phyloP scores from a whole-genome alignment of 2,888 invertebrate genomes.

The Charanyca ferruginea region DNA sequence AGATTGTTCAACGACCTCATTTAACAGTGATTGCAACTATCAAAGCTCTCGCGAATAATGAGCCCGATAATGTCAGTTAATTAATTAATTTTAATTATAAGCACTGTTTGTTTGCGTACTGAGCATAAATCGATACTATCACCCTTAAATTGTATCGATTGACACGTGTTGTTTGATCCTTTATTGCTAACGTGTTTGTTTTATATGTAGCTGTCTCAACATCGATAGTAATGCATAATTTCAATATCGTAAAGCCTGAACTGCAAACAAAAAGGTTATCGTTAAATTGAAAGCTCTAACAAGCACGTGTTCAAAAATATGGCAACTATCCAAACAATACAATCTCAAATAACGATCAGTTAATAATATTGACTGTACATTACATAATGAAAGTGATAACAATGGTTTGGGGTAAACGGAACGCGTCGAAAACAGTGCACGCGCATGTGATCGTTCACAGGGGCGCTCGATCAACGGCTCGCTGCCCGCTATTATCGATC shows the following conservation, averaged over 20 bases:
- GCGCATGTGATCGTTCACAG: conserved; percentile 65
- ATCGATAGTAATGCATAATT: conserved; percentile 9
- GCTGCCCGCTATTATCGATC: conserved; percentile 80
- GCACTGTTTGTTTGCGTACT: conserved; percentile 18
- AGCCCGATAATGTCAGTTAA: conserved; percentile 26
- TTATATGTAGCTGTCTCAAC: neutral
- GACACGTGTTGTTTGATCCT: conserved; percentile 19
- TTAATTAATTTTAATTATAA: conserved; percentile 44
- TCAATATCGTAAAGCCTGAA: conserved; percentile 17
- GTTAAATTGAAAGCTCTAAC: conserved; percentile 25
- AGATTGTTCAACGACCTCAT: conserved; percentile 45
- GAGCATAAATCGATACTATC: conserved; percentile 16
- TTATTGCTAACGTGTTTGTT: neutral
- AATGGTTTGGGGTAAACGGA: conserved; percentile 54
- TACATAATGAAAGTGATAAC: conserved; percentile 62
- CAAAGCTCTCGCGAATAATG: conserved; percentile 41
- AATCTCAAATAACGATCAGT: conserved; percentile 48
- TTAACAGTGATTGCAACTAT: conserved; percentile 42
- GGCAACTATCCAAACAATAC: conserved; percentile 37
- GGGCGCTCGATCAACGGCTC: conserved; percentile 61
- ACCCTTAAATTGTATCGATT: neutral
- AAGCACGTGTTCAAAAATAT: conserved; percentile 53
- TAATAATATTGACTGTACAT: conserved; percentile 48
- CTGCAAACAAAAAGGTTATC: conserved; percentile 32
- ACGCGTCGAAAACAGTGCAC: conserved; percentile 65